Evolutionary conservation across 1,140 invertebrate species (phyloP), one percentile per base, ranked within the genome.

Genomic region (Lordiphosa collinella): DNA sequence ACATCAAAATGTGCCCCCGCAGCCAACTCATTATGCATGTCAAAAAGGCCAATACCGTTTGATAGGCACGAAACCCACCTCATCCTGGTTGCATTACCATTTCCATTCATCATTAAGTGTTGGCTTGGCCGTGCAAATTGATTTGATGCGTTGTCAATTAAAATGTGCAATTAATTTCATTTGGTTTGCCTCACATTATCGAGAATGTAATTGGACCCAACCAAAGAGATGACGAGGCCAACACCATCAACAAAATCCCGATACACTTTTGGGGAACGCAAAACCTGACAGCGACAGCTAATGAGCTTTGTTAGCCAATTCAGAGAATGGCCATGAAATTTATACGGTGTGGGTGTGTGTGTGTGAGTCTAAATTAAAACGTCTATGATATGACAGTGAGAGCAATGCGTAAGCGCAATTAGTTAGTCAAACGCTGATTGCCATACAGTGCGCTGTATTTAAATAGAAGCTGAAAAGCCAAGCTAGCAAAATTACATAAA

Each of bases 111-210:
- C 68, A 84, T 84, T 84, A 84, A 84, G 68, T 53, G 58, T 25
- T 34, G 11, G 8, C 4, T n/a, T 10, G 38, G 56, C 48, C 67
- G 61, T 61, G 78, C 63, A 82, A 84, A 84, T 82, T 82, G 78
- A 82, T 82, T 82, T 84, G 78, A 82, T 82, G 59, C 56, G 72
- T 78, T 82, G 78, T 84, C 78, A 84, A 82, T 82, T 84, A 84
- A 82, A 82, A 82, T 78, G 78, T 84, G 78, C 78, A 82, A 82
- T 84, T 82, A 84, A 82, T 82, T 82, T 72, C 59, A 73, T 84
- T 84, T 52, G 72, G 78, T 61, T 78, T 76, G 72, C 58, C 78
- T 48, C 47, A 51, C 71, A 68, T 82, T 80, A 80, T 76, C 52
- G 71, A 57, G 51, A 43, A 52, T 67, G 54, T 54, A 69, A 80